Conservation (phyloP, 2,113 vertebrate genomes). For the Lepus timidus region DNA sequence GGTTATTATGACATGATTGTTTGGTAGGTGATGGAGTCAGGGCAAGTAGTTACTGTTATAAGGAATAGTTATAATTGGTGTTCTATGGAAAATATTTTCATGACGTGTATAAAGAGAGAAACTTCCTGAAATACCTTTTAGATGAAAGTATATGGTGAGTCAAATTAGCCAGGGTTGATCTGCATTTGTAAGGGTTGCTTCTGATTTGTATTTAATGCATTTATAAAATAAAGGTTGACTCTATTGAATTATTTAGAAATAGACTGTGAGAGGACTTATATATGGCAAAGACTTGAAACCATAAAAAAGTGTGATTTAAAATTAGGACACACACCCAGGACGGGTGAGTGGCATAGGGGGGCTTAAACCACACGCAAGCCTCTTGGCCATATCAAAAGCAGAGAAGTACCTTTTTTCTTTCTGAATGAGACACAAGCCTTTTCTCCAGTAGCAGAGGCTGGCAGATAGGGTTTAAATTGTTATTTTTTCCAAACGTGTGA, state of each 20-base stretch:
- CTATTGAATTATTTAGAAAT: not conserved
- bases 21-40: not conserved
- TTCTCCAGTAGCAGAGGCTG: not conserved
- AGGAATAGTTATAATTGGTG: not conserved
- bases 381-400: not conserved
- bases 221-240: not conserved
- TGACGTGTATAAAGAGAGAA: not conserved
- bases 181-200: not conserved
- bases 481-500: conserved; percentile 30
- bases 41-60: not conserved
- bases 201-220: not conserved
- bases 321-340: not conserved
- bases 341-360: too few species aligned
- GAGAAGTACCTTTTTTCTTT: not conserved
- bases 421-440: not conserved
- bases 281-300: not conserved
- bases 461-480: not conserved
- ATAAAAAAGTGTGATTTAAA: not conserved
- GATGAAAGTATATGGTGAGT: not conserved
- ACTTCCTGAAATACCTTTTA: not conserved
- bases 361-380: not conserved
- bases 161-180: not conserved
- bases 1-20: not conserved
- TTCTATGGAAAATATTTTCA: not conserved
- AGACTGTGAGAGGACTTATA: not conserved